Evolutionary conservation across 2,113 vertebrate species (phyloP).

Genomic region (Sterrhoptilus dennistouni): DNA sequence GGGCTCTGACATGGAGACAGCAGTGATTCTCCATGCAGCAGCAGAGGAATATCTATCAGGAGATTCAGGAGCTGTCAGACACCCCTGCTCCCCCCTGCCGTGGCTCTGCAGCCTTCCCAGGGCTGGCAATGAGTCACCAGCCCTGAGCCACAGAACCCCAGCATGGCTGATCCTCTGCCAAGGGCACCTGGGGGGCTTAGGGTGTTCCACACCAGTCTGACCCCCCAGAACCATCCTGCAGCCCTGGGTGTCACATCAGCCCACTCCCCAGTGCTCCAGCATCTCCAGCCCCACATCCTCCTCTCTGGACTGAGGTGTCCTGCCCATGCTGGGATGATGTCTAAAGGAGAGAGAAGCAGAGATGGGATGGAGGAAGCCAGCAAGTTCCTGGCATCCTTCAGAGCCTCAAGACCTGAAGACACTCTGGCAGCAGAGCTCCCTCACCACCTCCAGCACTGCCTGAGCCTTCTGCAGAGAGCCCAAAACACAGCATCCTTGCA

Average conservation of each 20-base stretch:
- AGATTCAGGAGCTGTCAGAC: background rate
- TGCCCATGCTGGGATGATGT: fast-evolving
- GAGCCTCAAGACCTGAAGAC: background rate
- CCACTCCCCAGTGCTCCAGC: fast-evolving
- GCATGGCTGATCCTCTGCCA: background rate
- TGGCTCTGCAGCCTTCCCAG: background rate
- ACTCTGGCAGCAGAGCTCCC: background rate
- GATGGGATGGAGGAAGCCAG: background rate
- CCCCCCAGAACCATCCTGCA: background rate
- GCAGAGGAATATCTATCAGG: background rate
- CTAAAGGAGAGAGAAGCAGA: background rate
- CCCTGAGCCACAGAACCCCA: background rate
- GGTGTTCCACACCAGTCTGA: background rate
- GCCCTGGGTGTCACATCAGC: fast-evolving
- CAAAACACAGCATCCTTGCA: background rate
- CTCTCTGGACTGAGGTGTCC: background rate
- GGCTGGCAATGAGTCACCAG: background rate
- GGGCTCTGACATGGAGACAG: background rate
- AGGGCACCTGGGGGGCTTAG: background rate
- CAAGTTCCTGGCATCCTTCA: background rate
- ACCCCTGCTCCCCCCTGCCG: fast-evolving
- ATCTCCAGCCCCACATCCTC: background rate
- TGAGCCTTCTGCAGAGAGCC: background rate
- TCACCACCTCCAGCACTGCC: background rate
- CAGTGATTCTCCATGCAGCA: background rate